Percentiles rank a stretch among this genome's conserved stretches.
Conservation (phyloP, 1,140 invertebrate species). For the Agraylea sexmaculata region DNA sequence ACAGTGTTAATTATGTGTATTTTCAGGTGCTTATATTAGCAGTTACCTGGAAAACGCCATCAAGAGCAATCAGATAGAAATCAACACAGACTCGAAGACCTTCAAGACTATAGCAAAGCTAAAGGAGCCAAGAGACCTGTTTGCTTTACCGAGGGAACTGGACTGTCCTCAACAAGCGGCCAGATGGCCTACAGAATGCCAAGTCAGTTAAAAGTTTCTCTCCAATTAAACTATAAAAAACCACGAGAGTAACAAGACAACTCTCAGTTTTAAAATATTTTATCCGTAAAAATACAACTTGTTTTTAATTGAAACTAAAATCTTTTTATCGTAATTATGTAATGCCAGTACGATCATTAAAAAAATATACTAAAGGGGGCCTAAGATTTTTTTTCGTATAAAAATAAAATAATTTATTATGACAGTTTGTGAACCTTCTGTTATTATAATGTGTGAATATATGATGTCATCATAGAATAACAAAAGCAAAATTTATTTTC, state of each 20-base stretch:
- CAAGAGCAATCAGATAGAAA: conserved; percentile 53
- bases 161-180: conserved; percentile 62
- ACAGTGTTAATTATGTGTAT: conserved; percentile 1
- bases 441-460: too few relatives aligned
- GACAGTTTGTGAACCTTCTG: too few relatives aligned
- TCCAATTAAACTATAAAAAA: neutral
- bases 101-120: conserved; percentile 48
- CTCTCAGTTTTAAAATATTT: neutral
- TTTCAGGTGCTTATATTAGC: conserved; percentile 42
- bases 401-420: too few relatives aligned
- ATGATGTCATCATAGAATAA: too few relatives aligned
- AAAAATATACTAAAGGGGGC: too few relatives aligned
- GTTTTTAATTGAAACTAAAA: too few relatives aligned
- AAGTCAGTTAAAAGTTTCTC: conserved; percentile 40
- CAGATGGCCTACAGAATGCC: conserved; percentile 80
- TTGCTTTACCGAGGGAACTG: conserved; percentile 52
- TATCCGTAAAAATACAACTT: conserved; percentile 7
- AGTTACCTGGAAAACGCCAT: conserved; percentile 45
- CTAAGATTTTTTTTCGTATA: too few relatives aligned
- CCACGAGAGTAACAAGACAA: neutral
- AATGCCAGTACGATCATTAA: too few relatives aligned
- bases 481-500: too few relatives aligned
- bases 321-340: too few relatives aligned
- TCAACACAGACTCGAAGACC: conserved; percentile 50
- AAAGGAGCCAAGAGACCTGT: conserved; percentile 54